phyloP scores from a whole-genome alignment of 2,113 vertebrate genomes.

The Poicephalus gulielmi region DNA sequence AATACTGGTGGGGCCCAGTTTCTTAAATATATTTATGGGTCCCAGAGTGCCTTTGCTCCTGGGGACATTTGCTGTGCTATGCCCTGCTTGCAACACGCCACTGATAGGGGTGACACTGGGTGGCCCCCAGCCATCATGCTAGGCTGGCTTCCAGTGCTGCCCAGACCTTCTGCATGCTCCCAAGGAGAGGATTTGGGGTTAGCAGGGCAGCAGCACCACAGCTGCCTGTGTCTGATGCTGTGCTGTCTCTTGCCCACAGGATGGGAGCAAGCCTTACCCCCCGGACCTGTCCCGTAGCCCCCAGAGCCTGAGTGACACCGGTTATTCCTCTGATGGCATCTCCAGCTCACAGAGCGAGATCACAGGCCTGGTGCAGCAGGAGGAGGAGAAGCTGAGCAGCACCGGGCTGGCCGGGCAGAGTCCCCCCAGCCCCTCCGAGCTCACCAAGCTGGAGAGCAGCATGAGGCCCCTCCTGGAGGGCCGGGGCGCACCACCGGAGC shows the following conservation, averaged over 20 bases:
- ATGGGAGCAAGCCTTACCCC: slow-evolving; percentile 89
- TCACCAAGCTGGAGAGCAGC: slow-evolving; percentile 91
- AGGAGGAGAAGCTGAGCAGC: slow-evolving; percentile 88
- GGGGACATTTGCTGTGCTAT: background rate
- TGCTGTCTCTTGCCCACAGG: slow-evolving; percentile 73
- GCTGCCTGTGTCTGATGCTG: background rate
- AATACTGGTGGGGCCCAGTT: accelerated
- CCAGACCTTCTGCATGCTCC: background rate
- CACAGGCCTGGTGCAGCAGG: slow-evolving; percentile 89
- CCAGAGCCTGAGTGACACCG: slow-evolving; percentile 96
- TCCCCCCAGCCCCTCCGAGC: slow-evolving; percentile 87
- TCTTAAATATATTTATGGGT: background rate
- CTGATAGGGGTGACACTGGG: background rate
- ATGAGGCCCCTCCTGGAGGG: slow-evolving; percentile 88
- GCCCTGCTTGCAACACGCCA: background rate
- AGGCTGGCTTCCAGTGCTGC: background rate
- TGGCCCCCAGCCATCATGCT: accelerated
- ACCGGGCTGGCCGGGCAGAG: slow-evolving; percentile 81
- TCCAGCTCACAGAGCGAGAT: slow-evolving; percentile 97
- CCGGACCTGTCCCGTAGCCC: slow-evolving; percentile 91
- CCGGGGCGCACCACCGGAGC: slow-evolving; percentile 66
- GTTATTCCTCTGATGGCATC: slow-evolving; percentile 96
- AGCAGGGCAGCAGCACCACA: background rate
- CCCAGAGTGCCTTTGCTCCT: background rate
- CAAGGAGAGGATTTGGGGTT: background rate